These are phyloP conservation scores for Acheta domesticus DNA, from an alignment of 2,888 invertebrate genomes.

Conservation along the genomic window DNA sequence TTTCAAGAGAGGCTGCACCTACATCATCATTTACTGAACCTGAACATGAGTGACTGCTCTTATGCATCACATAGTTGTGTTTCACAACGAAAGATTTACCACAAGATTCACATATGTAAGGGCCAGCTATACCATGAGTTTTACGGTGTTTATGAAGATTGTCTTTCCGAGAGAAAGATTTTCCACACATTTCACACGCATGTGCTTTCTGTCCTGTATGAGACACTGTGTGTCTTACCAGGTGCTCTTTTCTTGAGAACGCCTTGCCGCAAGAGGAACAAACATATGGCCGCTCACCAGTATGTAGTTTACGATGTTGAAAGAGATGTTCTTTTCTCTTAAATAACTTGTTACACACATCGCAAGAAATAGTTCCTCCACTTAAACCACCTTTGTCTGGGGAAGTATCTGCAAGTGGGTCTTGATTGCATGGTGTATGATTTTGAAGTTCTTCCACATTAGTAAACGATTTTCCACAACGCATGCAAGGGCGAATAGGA, in stretches of 20 bases:
- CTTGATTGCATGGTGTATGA: slow-evolving; percentile 42
- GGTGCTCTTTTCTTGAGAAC: slow-evolving; percentile 66
- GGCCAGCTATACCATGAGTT: slow-evolving; percentile 56
- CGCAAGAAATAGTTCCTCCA: slow-evolving; percentile 50
- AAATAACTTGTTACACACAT: slow-evolving; percentile 61
- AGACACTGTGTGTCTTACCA: slow-evolving; percentile 59
- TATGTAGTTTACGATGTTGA: slow-evolving; percentile 43
- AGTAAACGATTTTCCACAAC: slow-evolving; percentile 46
- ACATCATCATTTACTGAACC: slow-evolving; percentile 23
- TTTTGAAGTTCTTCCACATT: slow-evolving; percentile 43
- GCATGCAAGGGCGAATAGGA: slow-evolving; percentile 42
- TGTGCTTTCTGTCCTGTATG: slow-evolving; percentile 67
- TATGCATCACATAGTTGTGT: slow-evolving; percentile 63
- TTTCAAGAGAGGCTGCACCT: slow-evolving; percentile 25
- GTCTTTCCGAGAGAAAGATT: slow-evolving; percentile 54
- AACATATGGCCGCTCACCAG: slow-evolving; percentile 59
- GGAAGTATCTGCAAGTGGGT: not conserved
- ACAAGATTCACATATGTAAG: slow-evolving; percentile 62
- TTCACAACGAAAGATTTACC: slow-evolving; percentile 64
- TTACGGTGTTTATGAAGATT: slow-evolving; percentile 59
- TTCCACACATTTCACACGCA: slow-evolving; percentile 59
- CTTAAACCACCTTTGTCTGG: slow-evolving; percentile 30
- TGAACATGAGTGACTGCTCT: slow-evolving; percentile 40
- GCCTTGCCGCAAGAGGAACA: slow-evolving; percentile 64
- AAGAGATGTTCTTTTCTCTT: slow-evolving; percentile 67